A percentile compares a stretch with the other conserved stretches of the same genome.
phyloP scores from a whole-genome alignment of 2,797 vertebrate species.

The Chiloscyllium punctatum region DNA sequence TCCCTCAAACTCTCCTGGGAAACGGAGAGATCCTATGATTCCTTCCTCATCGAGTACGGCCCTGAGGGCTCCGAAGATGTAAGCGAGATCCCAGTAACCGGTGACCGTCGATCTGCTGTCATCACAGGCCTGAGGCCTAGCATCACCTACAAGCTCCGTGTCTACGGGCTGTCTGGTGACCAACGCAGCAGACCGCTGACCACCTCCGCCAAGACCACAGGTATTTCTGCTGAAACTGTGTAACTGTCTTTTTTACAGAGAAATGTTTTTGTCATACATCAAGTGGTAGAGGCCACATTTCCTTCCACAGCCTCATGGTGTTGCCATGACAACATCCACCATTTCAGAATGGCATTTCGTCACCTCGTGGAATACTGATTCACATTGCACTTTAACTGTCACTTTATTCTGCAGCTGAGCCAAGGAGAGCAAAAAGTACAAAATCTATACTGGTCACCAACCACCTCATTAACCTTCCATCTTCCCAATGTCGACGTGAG shows the following conservation, averaged over 20 bases:
- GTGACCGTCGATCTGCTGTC: slow-evolving; percentile 39
- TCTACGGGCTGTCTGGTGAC: slow-evolving; percentile 46
- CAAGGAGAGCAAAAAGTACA: neutral
- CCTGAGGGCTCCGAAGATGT: slow-evolving; percentile 35
- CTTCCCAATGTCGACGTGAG: neutral
- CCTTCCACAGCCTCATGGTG: neutral
- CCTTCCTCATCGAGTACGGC: slow-evolving; percentile 50
- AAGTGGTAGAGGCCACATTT: neutral
- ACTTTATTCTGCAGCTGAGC: neutral
- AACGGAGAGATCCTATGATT: slow-evolving; percentile 46
- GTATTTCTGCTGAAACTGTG: slow-evolving; percentile 37
- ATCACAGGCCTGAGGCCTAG: slow-evolving; percentile 47
- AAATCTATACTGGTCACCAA: neutral
- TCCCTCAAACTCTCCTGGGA: slow-evolving; percentile 48
- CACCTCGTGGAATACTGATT: neutral
- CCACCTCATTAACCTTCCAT: neutral
- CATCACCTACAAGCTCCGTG: slow-evolving; percentile 47
- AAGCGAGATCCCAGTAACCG: slow-evolving; percentile 40
- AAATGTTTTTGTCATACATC: neutral
- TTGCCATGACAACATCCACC: neutral
- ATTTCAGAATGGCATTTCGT: neutral
- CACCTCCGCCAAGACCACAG: slow-evolving; percentile 45
- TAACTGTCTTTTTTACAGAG: neutral
- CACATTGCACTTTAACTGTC: neutral
- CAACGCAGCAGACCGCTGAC: slow-evolving; percentile 46